Base-by-base conservation (phyloP, 2,888 invertebrate genomes). In the Gibbula magus region DNA sequence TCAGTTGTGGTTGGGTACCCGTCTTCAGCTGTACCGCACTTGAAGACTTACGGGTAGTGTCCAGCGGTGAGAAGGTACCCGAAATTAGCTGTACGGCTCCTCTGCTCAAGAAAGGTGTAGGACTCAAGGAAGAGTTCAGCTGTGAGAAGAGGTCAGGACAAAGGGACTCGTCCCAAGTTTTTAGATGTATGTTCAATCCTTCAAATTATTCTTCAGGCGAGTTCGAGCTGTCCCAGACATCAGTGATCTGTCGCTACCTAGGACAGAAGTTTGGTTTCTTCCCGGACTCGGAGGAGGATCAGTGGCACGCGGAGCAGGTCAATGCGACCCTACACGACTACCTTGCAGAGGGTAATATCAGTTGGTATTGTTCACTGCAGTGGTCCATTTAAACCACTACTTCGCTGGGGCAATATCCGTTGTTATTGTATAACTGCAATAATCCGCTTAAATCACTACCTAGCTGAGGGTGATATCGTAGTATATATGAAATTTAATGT, bases 321-420 rank as follows among this genome's bases (percentile, higher is more conserved):
- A 89, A 85, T 75, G 75, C 82, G 7, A 87, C 87, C 51, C 85
- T 90, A 10, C 89, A 89, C 78, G 90, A 90, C 82, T 90, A 85
- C 80, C 85, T 90, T 10, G 88, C 85, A 10, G 89, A 90, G 85
- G 90, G 89, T 89, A 75, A 16, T 78, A 13, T 29, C 25, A 39
- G 5, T n/a, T 73, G 73, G 10, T 35, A 45, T 56, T 7, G 8
- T n/a, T 56, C 18, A 25, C 7, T 0, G 2, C 61, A 0, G 20
- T 10, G 0, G n/a, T 61, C 16, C 20, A 2, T 61, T n/a, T 89
- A 10, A 88, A 89, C 77, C 89, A 90, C 81, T 90, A 85, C 81
- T 84, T 90, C 13, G 88, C 85, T 13, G 89, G 85, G 89, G 89
- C 89, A 67, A 16, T 77, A 13, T 29, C 25, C 8, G 45, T 35